Base-by-base conservation (phyloP, 92 coral and sea anemone species). In the Epizoanthus ramosus region DNA sequence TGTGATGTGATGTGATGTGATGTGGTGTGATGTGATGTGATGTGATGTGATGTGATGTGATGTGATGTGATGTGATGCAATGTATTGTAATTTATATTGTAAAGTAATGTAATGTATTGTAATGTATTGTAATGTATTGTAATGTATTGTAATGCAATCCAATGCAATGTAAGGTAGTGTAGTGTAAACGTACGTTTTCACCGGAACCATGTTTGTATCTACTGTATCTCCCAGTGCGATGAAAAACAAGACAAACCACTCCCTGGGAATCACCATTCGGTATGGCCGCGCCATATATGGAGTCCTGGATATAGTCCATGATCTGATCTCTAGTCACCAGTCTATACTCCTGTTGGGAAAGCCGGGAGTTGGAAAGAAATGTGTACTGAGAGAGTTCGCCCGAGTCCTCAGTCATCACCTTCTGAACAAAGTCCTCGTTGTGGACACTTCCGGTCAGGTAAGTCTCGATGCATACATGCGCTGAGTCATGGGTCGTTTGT, bases 271-370 rank as follows among this genome's bases (percentile, higher is more conserved):
- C 24, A 74, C 39, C 10, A 73, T 76, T 23, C 83, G 83, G 10
- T 84, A 84, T n/a, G 87, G 87, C 31, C 87, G 87, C 47, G 87
- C 87, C 35, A 37, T 74, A 63, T 84, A 67, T 54, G 87, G 87
- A 23, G 67, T 56, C 19, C 81, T 84, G 18, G 83, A 84, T n/a
- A 84, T 84, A 24, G 83, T 71, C 6, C 74, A 58, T 43, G 87
- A 84, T n/a, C 65, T 84, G 71, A 65, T 71, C 15, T 22, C 56
- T 9, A 43, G 50, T 8, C 83, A 68, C 4, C 35, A 60, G 58
- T 84, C 87, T 31, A 74, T 84, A 43, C 21, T 84, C 13, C 19
- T 84, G 22, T 83, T 84, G 60, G 87, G 87, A 14, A 74, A 71
- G n/a, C 72, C 83, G n/a, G 87, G 66, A 71, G 71, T 24, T 21